Conservation (phyloP, 2,797 vertebrate genomes). For the Meriones psammophilus region DNA sequence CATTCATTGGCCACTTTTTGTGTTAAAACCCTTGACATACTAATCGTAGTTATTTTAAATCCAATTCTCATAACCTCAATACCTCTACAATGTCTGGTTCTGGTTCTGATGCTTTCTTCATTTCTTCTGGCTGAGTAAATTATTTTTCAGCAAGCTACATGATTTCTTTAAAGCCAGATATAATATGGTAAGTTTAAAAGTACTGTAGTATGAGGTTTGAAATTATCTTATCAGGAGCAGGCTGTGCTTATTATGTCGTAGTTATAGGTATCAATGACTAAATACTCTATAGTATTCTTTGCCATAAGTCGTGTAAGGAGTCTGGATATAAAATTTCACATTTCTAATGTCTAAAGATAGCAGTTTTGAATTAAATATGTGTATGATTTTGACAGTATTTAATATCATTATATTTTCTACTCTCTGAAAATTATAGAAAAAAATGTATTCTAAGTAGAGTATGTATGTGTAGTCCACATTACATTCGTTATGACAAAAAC, state of each 20-base stretch:
- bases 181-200: background rate
- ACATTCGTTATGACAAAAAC: background rate
- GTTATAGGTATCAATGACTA: background rate
- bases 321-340: background rate
- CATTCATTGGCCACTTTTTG: background rate
- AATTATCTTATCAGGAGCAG: background rate
- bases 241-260: background rate
- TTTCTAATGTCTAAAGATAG: background rate
- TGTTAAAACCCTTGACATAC: background rate
- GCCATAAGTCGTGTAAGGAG: background rate
- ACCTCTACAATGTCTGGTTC: background rate
- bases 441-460: background rate
- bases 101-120: background rate
- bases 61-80: background rate
- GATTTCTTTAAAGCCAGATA: background rate
- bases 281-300: background rate
- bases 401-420: background rate
- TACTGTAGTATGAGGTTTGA: background rate
- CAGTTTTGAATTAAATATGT: background rate
- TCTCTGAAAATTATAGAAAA: background rate
- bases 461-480: background rate
- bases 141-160: background rate
- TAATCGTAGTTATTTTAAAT: background rate
- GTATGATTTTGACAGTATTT: background rate
- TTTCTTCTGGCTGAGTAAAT: background rate